A percentile compares a stretch with the other conserved stretches of the same genome.
phyloP scores from a whole-genome alignment of 2,888 invertebrate species.

The Ferrisia virgata region DNA sequence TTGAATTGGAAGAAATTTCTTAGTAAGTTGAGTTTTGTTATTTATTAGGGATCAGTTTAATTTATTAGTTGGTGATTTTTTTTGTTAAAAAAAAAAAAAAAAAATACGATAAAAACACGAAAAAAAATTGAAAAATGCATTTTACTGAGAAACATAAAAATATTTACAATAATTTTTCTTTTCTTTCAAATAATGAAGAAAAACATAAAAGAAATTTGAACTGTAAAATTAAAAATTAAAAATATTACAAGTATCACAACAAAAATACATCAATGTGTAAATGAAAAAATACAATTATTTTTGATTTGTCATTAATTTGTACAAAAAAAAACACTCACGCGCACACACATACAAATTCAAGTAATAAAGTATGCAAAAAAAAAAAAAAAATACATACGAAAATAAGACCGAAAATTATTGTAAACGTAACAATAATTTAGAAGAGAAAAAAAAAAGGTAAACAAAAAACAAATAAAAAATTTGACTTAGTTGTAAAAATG shows the following conservation, averaged over 20 bases:
- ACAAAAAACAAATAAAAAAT: conserved; percentile 20
- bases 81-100: not conserved
- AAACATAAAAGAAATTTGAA: not conserved
- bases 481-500: conserved; percentile 11
- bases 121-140: not conserved
- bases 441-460: not conserved
- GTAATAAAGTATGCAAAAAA: not conserved
- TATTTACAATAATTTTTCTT: not conserved
- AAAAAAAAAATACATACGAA: too few relatives aligned
- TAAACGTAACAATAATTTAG: not conserved
- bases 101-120: not conserved
- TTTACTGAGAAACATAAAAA: conserved; percentile 27
- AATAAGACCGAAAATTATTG: too few relatives aligned
- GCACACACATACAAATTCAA: not conserved
- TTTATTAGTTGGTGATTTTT: too few relatives aligned
- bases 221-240: not conserved
- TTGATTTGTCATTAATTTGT: conserved; percentile 6
- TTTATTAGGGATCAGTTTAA: too few relatives aligned
- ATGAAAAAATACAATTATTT: not conserved
- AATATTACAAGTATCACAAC: conserved; percentile 10
- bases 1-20: too few relatives aligned
- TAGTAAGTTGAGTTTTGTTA: too few relatives aligned
- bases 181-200: not conserved
- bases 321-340: not conserved
- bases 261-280: not conserved